Percentiles rank a stretch among this genome's conserved stretches.
These are phyloP conservation scores for Synergus japonicus DNA, from an alignment of 2,888 invertebrate species.

Conservation along the genomic window DNA sequence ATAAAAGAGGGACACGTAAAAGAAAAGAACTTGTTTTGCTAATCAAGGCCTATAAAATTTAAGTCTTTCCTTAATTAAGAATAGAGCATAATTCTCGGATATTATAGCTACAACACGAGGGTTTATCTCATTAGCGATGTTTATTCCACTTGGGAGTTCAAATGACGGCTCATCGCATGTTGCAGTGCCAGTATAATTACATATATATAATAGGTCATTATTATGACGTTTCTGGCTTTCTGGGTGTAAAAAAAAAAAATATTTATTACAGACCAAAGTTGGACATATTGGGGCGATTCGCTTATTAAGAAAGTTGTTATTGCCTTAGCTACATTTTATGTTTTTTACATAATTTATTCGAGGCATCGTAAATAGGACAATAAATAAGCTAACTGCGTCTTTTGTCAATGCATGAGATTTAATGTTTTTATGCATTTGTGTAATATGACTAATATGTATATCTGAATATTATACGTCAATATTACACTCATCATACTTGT, in stretches of 20 bases:
- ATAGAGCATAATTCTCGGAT: slow-evolving; percentile 26
- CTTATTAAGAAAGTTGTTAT: not conserved
- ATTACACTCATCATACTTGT: slow-evolving; percentile 8
- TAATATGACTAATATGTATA: not conserved
- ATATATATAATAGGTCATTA: not conserved
- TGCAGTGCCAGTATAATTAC: not conserved
- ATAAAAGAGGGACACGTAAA: too few species aligned
- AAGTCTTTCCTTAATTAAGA: slow-evolving; percentile 28
- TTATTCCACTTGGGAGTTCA: slow-evolving; percentile 16
- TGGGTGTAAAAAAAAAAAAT: not conserved
- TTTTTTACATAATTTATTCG: slow-evolving; percentile 26
- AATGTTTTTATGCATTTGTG: slow-evolving; percentile 26
- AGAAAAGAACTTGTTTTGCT: slow-evolving; percentile 4
- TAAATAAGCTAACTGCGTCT: slow-evolving; percentile 39
- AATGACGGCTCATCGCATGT: slow-evolving; percentile 23
- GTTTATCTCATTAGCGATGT: slow-evolving; percentile 25
- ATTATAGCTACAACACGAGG: not conserved
- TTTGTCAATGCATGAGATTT: slow-evolving; percentile 7
- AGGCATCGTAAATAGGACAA: slow-evolving; percentile 26
- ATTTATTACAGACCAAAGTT: not conserved
- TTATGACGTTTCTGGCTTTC: not conserved
- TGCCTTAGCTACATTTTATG: not conserved
- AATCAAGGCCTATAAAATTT: slow-evolving; percentile 32
- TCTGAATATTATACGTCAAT: not conserved
- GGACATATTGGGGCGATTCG: not conserved